Base-by-base conservation (phyloP, 2,888 invertebrate species). In the Volucella inanis region DNA sequence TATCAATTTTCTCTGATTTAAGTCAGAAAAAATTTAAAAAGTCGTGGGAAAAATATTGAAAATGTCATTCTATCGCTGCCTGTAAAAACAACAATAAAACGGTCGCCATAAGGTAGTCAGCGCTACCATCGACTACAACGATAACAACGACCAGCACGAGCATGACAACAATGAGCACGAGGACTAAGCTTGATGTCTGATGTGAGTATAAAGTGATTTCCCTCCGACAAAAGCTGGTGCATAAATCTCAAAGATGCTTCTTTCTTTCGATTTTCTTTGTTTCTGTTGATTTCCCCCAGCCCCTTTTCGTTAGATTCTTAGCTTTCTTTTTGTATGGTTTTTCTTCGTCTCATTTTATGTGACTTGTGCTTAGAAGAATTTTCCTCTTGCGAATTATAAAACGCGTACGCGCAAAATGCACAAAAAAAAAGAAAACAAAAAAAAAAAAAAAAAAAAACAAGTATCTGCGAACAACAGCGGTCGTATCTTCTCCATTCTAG, bases 381-480 rank as follows among this genome's bases (percentile, higher is more conserved):
- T 77, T 67, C 62, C 72, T 77, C 77, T 72, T 77, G 61, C 72
- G 82, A 77, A 82, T 82, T 72, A 67, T 82, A 82, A 77, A 82
- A 77, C 67, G 52, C 71, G 72, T 62, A 72, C 65, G 59, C 78
- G 72, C 62, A 64, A 64, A 31, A 31, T 31, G 31, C 31, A n/a
- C n/a, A 3, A 31, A 31, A 6, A 2, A 3, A 3, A 6, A 31
- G 3, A 1, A 22, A 22, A 22, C 1, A 22, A 22, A 22, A 22
- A 22, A 22, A 6, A 31, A 6, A 31, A 6, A 31, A 31, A 31
- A 31, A 31, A 31, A 31, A 31, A 31, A 31, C 6, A 43, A 43
- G 64, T 64, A 71, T 71, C 65, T 31, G 14, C 18, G 39, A 65
- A 18, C 8, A 39, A n/a, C 8, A 67, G 6, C 31, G 31, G 31